A percentile compares a stretch with the other conserved stretches of the same genome.
Conservation (phyloP, 2,113 vertebrate species). For the Abramis brama region DNA sequence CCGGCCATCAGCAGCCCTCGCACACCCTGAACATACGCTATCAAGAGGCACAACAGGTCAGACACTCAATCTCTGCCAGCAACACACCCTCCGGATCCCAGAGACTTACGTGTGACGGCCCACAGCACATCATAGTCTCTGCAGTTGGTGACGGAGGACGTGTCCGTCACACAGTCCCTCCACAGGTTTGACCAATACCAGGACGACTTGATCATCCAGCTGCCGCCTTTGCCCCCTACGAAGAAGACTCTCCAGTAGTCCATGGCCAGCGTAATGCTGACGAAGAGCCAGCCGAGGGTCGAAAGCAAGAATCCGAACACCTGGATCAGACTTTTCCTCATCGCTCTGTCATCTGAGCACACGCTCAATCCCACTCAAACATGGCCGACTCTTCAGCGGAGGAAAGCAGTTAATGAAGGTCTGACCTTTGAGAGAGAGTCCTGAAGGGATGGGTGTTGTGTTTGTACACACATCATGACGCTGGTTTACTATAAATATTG, state of each 20-base stretch:
- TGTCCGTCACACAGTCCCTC: conserved; percentile 90
- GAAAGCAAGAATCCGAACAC: conserved; percentile 84
- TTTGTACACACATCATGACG: conserved; percentile 35
- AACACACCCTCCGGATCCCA: neutral
- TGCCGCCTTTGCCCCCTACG: conserved; percentile 85
- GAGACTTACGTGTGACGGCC: conserved; percentile 69
- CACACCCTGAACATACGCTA: conserved; percentile 73
- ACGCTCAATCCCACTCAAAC: neutral
- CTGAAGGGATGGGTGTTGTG: conserved; percentile 15
- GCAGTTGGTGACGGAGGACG: conserved; percentile 87
- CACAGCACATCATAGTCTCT: conserved; percentile 88
- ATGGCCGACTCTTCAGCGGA: neutral
- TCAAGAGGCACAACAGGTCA: neutral
- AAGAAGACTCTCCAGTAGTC: conserved; percentile 88
- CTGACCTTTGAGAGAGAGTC: neutral
- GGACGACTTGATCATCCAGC: conserved; percentile 86
- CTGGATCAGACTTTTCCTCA: conserved; percentile 75
- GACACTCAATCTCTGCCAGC: neutral
- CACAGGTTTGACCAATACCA: conserved; percentile 94
- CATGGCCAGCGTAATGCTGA: conserved; percentile 88
- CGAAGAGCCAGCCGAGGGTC: conserved; percentile 87
- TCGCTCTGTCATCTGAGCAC: conserved; percentile 33
- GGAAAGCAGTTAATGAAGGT: neutral
- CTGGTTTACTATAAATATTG: conserved; percentile 71
- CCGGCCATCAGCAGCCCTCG: conserved; percentile 73